Evolutionary conservation across 2,113 vertebrate genomes (phyloP), one percentile per base, ranked within the genome.

Genomic region (Butastur rufipennis): DNA sequence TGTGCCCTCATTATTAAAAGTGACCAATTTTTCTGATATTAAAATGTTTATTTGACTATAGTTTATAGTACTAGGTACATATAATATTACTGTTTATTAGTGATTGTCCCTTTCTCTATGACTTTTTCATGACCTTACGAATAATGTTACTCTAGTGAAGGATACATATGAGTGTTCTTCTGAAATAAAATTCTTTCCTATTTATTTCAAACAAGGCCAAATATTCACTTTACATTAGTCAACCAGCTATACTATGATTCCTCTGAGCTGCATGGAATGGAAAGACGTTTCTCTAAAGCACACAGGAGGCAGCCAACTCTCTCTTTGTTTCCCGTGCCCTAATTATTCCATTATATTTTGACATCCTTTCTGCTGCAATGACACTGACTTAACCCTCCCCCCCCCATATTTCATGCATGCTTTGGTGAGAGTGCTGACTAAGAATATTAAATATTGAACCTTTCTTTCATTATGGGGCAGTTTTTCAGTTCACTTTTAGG

Each of bases 311-410:
- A 88, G 66, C 22, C 29, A 91, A 65, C 21, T 71, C 68, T 79
- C 43, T 86, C 55, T 86, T 81, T 93, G 72, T 83, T 96, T 94
- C 88, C 88, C 63, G 47, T 84, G 72, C 70, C 86, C 81, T 95
- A 86, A 93, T 94, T 93, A 97, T 87, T 91, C 73, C 75, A 88
- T 90, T 93, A 82, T 32, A 77, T 90, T 95, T 95, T 84, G 62
- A 91, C 2, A 6, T 92, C 25, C 70, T 87, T 96, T 72, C 67
- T 90, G 72, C 74, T 88, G 71, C 85, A 96, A 92, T 48, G 71
- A 77, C 53, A 75, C 52, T 78, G 50, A 78, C 45, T 86, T 66
- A 10, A 68, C 13, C 32, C 45, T 4, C 13, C n/a, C 11, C n/a
- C 47, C 6, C 13, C n/a, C 47, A 45, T 89, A 87, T 82, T 86